A percentile compares a stretch with the other conserved stretches of the same genome.
Evolutionary conservation across 2,113 vertebrate genomes (phyloP).

Genomic region (Alethe castanea): DNA sequence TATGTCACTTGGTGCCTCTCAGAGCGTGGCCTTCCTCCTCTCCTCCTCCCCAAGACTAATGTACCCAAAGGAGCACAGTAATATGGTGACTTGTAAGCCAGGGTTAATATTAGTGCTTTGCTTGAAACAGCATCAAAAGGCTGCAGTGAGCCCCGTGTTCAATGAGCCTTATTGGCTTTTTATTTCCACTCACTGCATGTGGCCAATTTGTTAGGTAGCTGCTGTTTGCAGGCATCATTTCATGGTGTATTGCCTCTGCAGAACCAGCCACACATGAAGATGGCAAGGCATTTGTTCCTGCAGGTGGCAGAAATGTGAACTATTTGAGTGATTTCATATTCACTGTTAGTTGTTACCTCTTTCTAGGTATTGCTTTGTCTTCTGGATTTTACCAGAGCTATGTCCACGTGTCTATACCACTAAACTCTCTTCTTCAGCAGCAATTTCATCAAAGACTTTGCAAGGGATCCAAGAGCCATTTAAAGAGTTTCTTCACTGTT

Average conservation of each 20-base stretch:
- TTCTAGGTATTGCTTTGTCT: not conserved
- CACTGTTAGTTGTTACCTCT: not conserved
- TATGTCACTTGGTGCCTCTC: not conserved
- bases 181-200: not conserved
- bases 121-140: not conserved
- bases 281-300: not conserved
- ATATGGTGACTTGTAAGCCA: not conserved
- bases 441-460: not conserved
- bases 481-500: not conserved
- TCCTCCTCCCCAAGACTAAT: not conserved
- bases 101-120: not conserved
- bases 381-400: not conserved
- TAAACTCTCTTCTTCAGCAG: not conserved
- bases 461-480: not conserved
- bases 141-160: not conserved
- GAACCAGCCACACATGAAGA: not conserved
- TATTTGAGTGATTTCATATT: not conserved
- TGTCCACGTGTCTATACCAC: accelerated
- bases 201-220: not conserved
- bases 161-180: not conserved
- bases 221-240: not conserved
- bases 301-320: not conserved
- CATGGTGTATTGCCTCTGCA: not conserved
- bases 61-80: not conserved
- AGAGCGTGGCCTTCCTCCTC: not conserved